Evolutionary conservation across 1,140 invertebrate species (phyloP), one percentile per base, ranked within the genome.

Genomic region (Drosophila pandora): DNA sequence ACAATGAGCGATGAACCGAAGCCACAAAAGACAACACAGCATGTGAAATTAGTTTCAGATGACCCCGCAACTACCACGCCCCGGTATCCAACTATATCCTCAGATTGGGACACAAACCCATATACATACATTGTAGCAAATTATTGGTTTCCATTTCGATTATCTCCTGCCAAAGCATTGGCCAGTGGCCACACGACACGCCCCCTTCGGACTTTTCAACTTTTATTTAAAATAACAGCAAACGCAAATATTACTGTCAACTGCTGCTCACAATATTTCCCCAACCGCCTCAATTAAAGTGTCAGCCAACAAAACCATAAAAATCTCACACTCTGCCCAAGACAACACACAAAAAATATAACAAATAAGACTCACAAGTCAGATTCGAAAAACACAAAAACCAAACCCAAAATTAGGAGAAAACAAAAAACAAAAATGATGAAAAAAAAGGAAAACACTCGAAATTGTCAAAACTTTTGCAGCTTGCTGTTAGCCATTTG

Each of bases 21-120:
- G 78, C 82, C 83, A 78, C 74, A 87, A 75, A 85, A 74, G 74
- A 78, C 78, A 87, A 85, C 69, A 82, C 72, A 84, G 68, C 77
- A 87, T 82, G 62, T 78, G 49, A 78, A 85, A 85, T 85, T 85
- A 87, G 82, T 82, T 85, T 76, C 71, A 75, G 34, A 53, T 62
- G 56, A 45, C 22, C 17, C 17, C 41, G 47, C 39, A 45, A 39
- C 37, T 28, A 23, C 23, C 58, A 57, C 76, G 34, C 25, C 57
- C 45, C 10, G 10, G 34, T n/a, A 0, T 10, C 34, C 34, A 2
- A 37, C 25, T 10, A 39, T 8, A 45, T n/a, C 55, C 34, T 17
- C 30, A 37, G 34, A 37, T 12, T n/a, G 37, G 37, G 21, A 55
- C 13, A 22, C 34, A 57, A 7, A 28, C 32, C 32, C 28, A 53